Evolutionary conservation across 2,113 vertebrate species (phyloP), one percentile per base, ranked within the genome.

Genomic region (Cepphus grylle): DNA sequence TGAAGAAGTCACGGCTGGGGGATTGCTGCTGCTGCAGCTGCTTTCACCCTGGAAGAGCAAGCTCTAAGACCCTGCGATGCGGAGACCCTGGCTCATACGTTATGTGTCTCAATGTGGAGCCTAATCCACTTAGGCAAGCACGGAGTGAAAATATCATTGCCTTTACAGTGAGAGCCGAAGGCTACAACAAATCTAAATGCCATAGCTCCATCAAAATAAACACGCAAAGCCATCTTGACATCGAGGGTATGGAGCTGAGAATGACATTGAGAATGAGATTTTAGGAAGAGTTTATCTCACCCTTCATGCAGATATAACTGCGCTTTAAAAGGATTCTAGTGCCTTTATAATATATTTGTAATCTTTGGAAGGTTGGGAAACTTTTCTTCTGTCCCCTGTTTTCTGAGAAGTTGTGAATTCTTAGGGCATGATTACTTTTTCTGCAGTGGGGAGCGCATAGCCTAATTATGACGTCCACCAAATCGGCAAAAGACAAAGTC

Each of bases 51-150:
- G 36, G 30, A 85, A 93, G 56, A 62, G 20, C 62, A 81, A 82
- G 36, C 73, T 82, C 58, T 94, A 87, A 93, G 88, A 84, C 70
- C 65, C 83, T 72, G 88, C 0, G 0, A 26, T 9, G 26, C 47
- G 74, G 65, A 65, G 65, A 40, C 50, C 21, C 26, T 55, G 59
- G 29, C 76, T 96, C 10, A 27, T 86, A 62, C 0, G 27, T 89
- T 95, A 65, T n/a, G 52, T 86, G 66, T 76, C 88, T 94, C 81
- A 61, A 30, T 93, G 73, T 38, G 84, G 84, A 95, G 58, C 87
- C 81, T 96, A 97, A 97, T 97, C 96, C 84, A 95, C 87, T 95
- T 97, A 97, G 81, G 93, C 91, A 94, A 96, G 93, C 81, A 77
- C 4, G 3, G 78, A 94, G 84, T 90, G 95, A 93, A 95, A 94